A percentile compares a stretch with the other conserved stretches of the same genome.
Conservation (phyloP, 1,140 invertebrate genomes). For the Hylyphantes graminicola region DNA sequence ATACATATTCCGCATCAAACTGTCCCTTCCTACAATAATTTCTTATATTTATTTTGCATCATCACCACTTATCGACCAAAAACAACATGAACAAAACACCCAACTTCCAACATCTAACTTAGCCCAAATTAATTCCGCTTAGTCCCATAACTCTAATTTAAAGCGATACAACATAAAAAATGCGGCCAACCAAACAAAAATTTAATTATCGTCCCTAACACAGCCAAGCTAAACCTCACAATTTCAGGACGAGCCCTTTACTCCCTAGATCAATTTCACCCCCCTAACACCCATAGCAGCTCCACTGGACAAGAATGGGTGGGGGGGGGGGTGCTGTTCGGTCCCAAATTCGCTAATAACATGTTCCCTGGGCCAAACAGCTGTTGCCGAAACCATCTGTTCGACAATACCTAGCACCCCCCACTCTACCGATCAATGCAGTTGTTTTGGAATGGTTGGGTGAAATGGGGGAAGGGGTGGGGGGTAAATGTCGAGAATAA, state of each 20-base stretch:
- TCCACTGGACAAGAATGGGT: slow-evolving; percentile 48
- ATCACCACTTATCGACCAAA: too few relatives aligned
- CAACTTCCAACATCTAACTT: too few relatives aligned
- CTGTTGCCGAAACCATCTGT: slow-evolving; percentile 58
- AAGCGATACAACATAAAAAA: slow-evolving; percentile 13
- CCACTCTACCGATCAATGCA: slow-evolving; percentile 31
- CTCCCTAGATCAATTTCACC: slow-evolving; percentile 22
- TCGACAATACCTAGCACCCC: slow-evolving; percentile 10
- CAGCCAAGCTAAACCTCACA: slow-evolving; percentile 35
- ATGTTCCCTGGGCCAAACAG: slow-evolving; percentile 55
- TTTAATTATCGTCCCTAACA: slow-evolving; percentile 24
- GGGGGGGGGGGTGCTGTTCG: slow-evolving; percentile 3
- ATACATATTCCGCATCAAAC: too few relatives aligned
- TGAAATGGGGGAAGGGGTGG: background rate
- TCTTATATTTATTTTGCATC: too few relatives aligned
- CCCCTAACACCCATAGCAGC: slow-evolving; percentile 1
- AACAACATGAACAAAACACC: too few relatives aligned
- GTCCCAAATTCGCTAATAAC: slow-evolving; percentile 52
- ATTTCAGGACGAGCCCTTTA: slow-evolving; percentile 40
- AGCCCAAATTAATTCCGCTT: too few relatives aligned
- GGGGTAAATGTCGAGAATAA: background rate
- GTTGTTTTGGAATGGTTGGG: slow-evolving; percentile 47
- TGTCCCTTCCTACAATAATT: too few relatives aligned
- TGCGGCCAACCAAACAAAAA: slow-evolving; percentile 33
- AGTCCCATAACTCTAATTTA: background rate